Percentiles rank a stretch among this genome's conserved stretches.
phyloP scores from a whole-genome alignment of 2,888 invertebrate species.

The Ametastegia equiseti region DNA sequence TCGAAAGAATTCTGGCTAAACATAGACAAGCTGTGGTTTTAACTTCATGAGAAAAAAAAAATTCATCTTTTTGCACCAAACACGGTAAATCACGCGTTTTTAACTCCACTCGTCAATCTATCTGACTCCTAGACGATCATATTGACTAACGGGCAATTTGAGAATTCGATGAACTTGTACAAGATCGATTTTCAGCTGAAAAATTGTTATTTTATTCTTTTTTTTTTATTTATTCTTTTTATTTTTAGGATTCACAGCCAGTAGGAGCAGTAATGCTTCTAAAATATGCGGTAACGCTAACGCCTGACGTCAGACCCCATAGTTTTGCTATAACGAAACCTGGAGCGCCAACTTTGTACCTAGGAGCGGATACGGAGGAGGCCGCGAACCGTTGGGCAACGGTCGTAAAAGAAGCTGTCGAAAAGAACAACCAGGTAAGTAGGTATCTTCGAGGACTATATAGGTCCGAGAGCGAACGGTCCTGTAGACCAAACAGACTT shows the following conservation, averaged over 20 bases:
- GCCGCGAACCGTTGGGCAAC: constrained; percentile 87
- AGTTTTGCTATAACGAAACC: constrained; percentile 85
- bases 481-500: constrained; percentile 23
- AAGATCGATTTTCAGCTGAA: neutral
- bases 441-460: constrained; percentile 48
- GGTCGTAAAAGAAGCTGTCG: constrained; percentile 87
- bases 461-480: constrained; percentile 16
- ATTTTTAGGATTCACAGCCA: constrained; percentile 87
- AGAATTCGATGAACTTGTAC: neutral
- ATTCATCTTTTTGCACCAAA: neutral
- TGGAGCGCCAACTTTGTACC: constrained; percentile 85
- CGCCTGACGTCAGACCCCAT: constrained; percentile 83
- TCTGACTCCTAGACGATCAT: neutral
- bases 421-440: constrained; percentile 84
- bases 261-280: constrained; percentile 93
- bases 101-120: neutral
- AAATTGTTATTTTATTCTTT: neutral
- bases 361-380: constrained; percentile 88
- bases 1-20: constrained; percentile 25
- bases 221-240: constrained; percentile 57
- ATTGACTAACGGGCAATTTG: neutral
- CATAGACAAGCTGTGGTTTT: constrained; percentile 2
- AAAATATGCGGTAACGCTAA: constrained; percentile 85
- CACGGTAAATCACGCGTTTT: too few relatives aligned
- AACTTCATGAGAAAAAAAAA: neutral